Base-by-base conservation (phyloP, 2,113 vertebrate genomes). In the Heterochromis multidens region DNA sequence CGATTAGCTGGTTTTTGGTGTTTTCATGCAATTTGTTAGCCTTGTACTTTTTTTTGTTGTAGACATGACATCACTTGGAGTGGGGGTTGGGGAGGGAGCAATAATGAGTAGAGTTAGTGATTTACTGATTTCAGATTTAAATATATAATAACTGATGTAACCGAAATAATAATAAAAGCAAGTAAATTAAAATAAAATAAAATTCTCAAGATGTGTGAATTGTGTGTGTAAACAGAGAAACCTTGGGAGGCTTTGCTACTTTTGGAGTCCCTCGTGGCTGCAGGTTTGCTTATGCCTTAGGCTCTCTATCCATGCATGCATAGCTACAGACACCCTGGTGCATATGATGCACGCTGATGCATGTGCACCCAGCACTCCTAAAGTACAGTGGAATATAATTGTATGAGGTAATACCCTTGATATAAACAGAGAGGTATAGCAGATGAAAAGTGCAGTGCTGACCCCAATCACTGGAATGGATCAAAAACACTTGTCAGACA, bases 401-500 rank as follows among this genome's bases (percentile, higher is more conserved):
- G 76, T 59, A 81, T 84, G 79, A 91, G 81, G 84, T 85, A 87
- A 94, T 84, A 83, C 23, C 23, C 46, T 16, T 87, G 46, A 83
- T 84, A 90, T 92, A 87, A 83, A 83, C 82, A 87, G 35, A 60
- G 52, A 81, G 57, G 80, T n/a, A 54, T 31, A 74, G 46, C 74
- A 83, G 79, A 80, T 85, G 35, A 76, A 87, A 85, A 84, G 72
- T 81, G 77, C 70, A 82, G 72, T 70, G 54, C 59, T 86, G 90
- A 93, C 87, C 88, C 94, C 80, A 92, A 82, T 93, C 89, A 89
- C 83, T 81, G 85, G 43, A 83, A 76, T 77, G 88, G 80, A 93
- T 93, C 82, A 92, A 83, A 93, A 92, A 80, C 89, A 86, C 89
- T 94, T 92, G 90, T 86, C 89, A 86, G 74, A 77, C 81, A 72